Base-by-base conservation (phyloP, 1,140 invertebrate species). In the Diorhabda elongata region DNA sequence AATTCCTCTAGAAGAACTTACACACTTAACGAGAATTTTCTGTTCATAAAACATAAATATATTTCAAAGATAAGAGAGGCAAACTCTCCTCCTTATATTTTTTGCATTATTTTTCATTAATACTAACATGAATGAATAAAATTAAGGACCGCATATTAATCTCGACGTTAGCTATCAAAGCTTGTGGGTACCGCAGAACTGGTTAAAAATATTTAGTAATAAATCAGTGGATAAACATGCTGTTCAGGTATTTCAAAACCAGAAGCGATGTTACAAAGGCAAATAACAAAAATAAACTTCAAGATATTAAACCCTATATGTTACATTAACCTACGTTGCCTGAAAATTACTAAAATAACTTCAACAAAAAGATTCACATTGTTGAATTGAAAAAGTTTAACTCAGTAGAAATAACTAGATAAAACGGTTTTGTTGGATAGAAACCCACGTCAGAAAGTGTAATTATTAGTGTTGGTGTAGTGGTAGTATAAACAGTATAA, bases 171-270 rank as follows among this genome's bases (percentile, higher is more conserved):
- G 66, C 69, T 70, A 62, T 70, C 69, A 69, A 73, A 73, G 69
- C 70, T 73, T 70, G 61, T 69, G 64, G 47, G 69, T 61, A 68
- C 69, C 72, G 66, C 64, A 70, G 60, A 70, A 73, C 69, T 71
- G 71, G 71, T 74, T 74, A 73, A 74, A 73, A 74, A 74, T 74
- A 74, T 72, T 70, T 64, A 42, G 47, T 59, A 64, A 71, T 74
- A 67, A 73, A 74, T 74, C 73, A 74, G 47, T 9, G 71, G 73
- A 74, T 74, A 74, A 72, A 69, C 61, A 64, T 71, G 57, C 58
- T 61, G 70, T 45, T 70, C 69, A 71, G 69, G 70, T 68, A 74
- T 74, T 74, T 73, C 73, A 74, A 74, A 73, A 73, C 70, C 73
- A 66, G 74, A 67, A 74, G 74, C 68, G 69, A 44, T 56, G 44